Base-by-base conservation (phyloP, 2,113 vertebrate genomes). In the Machaerirhynchus nigripectus region DNA sequence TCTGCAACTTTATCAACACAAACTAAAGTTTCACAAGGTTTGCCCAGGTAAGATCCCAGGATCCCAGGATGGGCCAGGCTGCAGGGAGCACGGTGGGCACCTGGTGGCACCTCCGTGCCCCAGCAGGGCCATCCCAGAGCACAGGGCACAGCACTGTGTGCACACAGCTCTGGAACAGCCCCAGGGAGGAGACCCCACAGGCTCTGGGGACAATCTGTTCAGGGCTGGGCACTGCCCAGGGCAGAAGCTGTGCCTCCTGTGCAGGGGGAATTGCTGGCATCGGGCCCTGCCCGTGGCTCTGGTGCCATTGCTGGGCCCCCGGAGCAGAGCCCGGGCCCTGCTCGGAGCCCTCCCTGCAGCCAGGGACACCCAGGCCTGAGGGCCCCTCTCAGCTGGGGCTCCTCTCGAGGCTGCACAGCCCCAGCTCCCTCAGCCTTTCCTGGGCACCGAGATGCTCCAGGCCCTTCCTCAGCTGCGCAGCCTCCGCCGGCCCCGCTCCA, bases 61-160 rank as follows among this genome's bases (percentile, higher is more conserved):
- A 9, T 18, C 7, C 8, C 6, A 6, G 28, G 7, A 0, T 5
- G 31, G 21, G 2, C 14, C 3, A 35, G 57, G 35, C 9, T 57
- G 42, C 0, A 18, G 30, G 65, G 70, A 12, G 49, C 85, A 1
- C 1, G 10, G 49, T 0, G 49, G 37, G 56, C 31, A n/a, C 1
- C 27, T 10, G 27, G 73, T 68, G 21, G 2, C 73, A 7, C 5
- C 33, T 65, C 63, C 44, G 6, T 53, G 55, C 63, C 8, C 9
- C 37, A 86, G 84, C 52, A 49, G 82, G 59, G 59, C 69, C 69
- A 74, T 17, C 7, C 6, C 82, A 64, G 82, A 74, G 59, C 59
- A 1, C 68, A 55, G 17, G 81, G 68, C 81, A 55, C 57, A 73
- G 81, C 21, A 17, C 0, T 37, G 68, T 73, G 81, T 31, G 47